A percentile compares a stretch with the other conserved stretches of the same genome.
Evolutionary conservation across 2,888 invertebrate genomes (phyloP).

Genomic region (Heliconius aoede): DNA sequence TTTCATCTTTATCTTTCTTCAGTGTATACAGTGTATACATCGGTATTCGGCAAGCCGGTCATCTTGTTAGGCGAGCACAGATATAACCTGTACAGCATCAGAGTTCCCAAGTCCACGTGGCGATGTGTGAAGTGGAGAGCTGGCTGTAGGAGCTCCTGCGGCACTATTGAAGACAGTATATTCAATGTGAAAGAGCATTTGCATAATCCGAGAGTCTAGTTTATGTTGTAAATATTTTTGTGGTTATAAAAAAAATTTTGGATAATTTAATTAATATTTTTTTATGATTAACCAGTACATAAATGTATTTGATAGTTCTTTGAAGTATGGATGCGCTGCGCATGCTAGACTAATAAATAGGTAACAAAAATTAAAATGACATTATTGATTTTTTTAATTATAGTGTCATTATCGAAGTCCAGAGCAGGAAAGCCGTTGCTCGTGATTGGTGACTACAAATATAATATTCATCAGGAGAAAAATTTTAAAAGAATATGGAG

Average conservation of each 20-base stretch:
- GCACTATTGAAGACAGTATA: constrained; percentile 20
- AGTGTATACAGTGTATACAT: constrained; percentile 51
- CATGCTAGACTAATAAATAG: neutral
- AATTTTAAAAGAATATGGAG: constrained; percentile 56
- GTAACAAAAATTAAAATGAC: neutral
- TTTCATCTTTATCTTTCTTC: constrained; percentile 24
- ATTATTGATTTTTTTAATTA: neutral
- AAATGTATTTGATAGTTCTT: neutral
- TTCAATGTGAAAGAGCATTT: constrained; percentile 28
- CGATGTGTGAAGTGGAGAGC: constrained; percentile 52
- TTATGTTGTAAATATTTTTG: constrained; percentile 1
- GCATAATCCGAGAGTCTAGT: neutral
- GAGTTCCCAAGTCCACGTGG: constrained; percentile 46
- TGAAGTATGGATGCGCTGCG: too few species aligned
- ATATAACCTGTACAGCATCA: constrained; percentile 48
- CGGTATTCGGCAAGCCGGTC: constrained; percentile 58
- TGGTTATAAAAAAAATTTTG: neutral
- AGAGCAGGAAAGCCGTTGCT: constrained; percentile 50
- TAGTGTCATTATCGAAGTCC: constrained; percentile 44
- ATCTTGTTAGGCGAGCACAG: constrained; percentile 54
- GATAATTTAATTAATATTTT: neutral
- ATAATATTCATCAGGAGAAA: constrained; percentile 54
- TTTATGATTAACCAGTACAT: neutral
- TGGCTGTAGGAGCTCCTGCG: constrained; percentile 49
- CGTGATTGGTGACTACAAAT: constrained; percentile 52